These are phyloP conservation scores for Chloebia gouldiae DNA, from an alignment of 2,113 vertebrate species.

Conservation along the genomic window DNA sequence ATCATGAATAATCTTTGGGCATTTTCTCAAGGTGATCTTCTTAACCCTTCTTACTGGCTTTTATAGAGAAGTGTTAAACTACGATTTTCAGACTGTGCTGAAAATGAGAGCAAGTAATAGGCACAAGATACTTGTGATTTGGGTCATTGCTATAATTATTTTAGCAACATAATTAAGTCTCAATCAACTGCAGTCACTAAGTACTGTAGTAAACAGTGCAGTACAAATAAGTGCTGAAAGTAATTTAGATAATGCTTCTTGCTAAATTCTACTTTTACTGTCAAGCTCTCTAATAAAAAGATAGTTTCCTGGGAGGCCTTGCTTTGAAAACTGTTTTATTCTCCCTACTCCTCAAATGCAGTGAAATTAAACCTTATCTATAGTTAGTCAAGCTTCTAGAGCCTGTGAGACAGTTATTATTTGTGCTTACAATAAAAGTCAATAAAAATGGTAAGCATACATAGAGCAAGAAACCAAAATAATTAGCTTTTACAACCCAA, in stretches of 20 bases:
- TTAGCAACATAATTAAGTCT: slow-evolving; percentile 40
- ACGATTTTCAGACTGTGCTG: neutral
- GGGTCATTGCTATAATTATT: slow-evolving; percentile 9
- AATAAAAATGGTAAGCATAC: neutral
- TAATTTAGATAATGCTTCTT: slow-evolving; percentile 24
- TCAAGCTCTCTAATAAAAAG: neutral
- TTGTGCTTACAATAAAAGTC: neutral
- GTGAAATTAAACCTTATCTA: neutral
- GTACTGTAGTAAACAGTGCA: slow-evolving; percentile 2
- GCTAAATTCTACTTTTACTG: neutral
- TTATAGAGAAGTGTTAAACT: neutral
- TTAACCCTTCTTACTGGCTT: neutral
- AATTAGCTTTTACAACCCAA: neutral
- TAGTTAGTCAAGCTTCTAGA: neutral
- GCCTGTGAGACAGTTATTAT: neutral
- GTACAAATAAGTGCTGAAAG: neutral
- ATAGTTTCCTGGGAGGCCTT: neutral
- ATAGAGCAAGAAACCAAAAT: neutral
- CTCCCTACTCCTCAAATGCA: neutral
- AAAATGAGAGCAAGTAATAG: neutral
- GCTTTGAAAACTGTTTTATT: neutral
- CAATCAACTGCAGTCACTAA: slow-evolving; percentile 11
- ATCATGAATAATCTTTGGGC: neutral
- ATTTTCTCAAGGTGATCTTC: neutral
- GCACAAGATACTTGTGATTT: neutral